A percentile compares a stretch with the other conserved stretches of the same genome.
phyloP scores from a whole-genome alignment of 2,888 invertebrate species.

The Eugnorisma glareosa region DNA sequence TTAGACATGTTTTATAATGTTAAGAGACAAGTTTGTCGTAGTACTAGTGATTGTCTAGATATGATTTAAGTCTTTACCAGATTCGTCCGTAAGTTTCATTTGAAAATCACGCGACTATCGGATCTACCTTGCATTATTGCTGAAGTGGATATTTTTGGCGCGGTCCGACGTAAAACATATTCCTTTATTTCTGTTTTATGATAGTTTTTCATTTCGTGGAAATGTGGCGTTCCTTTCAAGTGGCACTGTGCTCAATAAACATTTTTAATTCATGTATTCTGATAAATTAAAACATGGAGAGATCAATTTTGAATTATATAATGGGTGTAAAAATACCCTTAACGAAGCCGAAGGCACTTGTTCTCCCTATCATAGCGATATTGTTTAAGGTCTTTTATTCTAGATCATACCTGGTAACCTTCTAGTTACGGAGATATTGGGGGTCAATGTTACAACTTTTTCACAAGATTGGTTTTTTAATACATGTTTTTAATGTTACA shows the following conservation, averaged over 20 bases:
- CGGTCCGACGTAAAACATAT: neutral
- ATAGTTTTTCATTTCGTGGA: neutral
- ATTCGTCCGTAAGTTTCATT: neutral
- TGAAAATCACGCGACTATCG: neutral
- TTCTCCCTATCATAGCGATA: no score
- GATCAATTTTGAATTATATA: neutral
- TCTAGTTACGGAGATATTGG: no score
- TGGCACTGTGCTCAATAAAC: neutral
- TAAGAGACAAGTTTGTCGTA: neutral
- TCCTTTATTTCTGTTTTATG: neutral
- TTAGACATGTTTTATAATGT: slow-evolving; percentile 1
- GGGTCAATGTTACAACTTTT: no score
- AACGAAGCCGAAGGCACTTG: no score
- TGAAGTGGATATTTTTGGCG: neutral
- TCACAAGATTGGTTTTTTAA: no score
- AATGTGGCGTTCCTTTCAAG: neutral
- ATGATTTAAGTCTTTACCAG: neutral
- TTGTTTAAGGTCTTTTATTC: no score
- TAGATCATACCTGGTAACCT: no score
- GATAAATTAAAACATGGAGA: neutral
- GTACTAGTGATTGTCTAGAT: neutral
- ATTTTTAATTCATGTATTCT: neutral
- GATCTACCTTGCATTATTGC: neutral
- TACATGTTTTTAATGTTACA: no score
- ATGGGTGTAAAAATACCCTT: no score